Evolutionary conservation across 1,140 invertebrate genomes (phyloP).

Genomic region (Lordiphosa clarofinis): DNA sequence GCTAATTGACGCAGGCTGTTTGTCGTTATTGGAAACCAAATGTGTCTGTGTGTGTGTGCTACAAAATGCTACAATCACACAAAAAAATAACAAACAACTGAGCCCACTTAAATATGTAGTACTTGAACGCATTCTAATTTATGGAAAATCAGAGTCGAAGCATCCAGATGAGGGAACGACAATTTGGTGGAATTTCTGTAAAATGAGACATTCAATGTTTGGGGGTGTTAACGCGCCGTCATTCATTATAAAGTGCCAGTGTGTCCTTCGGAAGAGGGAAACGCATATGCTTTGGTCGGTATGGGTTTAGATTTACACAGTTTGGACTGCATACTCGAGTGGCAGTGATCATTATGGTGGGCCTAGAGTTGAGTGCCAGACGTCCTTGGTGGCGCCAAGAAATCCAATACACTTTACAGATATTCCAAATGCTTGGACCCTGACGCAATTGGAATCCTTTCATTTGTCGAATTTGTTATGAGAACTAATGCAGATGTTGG

Average conservation of each 20-base stretch:
- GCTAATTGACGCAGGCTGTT: too few species aligned
- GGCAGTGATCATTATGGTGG: conserved; percentile 11
- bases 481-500: conserved; percentile 54
- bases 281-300: conserved; percentile 18
- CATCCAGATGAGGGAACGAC: conserved; percentile 1
- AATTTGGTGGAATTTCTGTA: conserved; percentile 67
- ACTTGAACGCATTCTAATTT: conserved; percentile 53
- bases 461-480: conserved; percentile 20
- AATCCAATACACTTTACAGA: conserved; percentile 24
- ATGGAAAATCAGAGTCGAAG: conserved; percentile 21
- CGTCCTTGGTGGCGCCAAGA: conserved; percentile 60
- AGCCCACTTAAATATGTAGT: not conserved
- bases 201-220: conserved; percentile 56
- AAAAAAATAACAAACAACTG: not conserved
- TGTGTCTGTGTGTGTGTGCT: too few species aligned
- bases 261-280: conserved; percentile 28
- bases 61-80: too few species aligned
- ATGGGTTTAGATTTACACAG: conserved; percentile 21
- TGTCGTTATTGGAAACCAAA: too few species aligned
- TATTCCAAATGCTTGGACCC: not conserved
- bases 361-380: conserved; percentile 25
- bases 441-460: not conserved
- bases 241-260: conserved; percentile 62
- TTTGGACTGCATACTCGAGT: not conserved
- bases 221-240: conserved; percentile 72